Evolutionary conservation across 2,797 vertebrate genomes (phyloP).

Genomic region (Xenentodon cancila): DNA sequence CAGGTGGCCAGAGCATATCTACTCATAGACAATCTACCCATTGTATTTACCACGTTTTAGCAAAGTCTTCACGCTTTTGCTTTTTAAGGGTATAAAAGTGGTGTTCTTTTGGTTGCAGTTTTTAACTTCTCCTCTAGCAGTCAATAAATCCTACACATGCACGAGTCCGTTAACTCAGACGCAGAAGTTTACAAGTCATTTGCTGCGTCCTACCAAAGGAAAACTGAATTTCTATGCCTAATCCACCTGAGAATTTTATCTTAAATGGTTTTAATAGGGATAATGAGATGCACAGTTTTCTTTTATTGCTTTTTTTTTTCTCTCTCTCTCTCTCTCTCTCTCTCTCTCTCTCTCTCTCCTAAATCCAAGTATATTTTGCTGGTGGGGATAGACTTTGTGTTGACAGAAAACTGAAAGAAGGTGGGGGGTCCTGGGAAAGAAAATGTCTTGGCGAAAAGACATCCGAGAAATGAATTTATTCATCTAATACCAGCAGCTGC

Average conservation of each 20-base stretch:
- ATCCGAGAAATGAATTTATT: neutral
- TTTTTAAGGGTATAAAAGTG: neutral
- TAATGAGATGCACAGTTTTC: too few species aligned
- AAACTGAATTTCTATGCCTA: too few species aligned
- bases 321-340: too few species aligned
- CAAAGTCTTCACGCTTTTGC: too few species aligned
- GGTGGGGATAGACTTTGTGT: neutral
- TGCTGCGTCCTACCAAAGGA: too few species aligned
- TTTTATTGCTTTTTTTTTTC: too few species aligned
- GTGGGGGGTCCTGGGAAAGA: neutral
- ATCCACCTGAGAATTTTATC: too few species aligned
- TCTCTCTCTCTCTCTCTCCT: too few species aligned
- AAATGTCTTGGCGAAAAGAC: neutral
- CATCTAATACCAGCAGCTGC: slow-evolving; percentile 7
- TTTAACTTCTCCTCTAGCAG: neutral
- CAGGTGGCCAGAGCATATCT: too few species aligned
- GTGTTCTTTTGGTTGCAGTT: neutral
- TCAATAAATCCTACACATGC: neutral
- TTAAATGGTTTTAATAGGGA: too few species aligned
- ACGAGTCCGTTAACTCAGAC: neutral
- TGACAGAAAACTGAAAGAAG: neutral
- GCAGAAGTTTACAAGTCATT: neutral
- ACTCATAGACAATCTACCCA: too few species aligned
- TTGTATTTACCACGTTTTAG: neutral
- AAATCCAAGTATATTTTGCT: neutral